Percentiles rank a stretch among this genome's conserved stretches.
Evolutionary conservation across 2,888 invertebrate species (phyloP).

Genomic region (Melangyna quadrimaculata): DNA sequence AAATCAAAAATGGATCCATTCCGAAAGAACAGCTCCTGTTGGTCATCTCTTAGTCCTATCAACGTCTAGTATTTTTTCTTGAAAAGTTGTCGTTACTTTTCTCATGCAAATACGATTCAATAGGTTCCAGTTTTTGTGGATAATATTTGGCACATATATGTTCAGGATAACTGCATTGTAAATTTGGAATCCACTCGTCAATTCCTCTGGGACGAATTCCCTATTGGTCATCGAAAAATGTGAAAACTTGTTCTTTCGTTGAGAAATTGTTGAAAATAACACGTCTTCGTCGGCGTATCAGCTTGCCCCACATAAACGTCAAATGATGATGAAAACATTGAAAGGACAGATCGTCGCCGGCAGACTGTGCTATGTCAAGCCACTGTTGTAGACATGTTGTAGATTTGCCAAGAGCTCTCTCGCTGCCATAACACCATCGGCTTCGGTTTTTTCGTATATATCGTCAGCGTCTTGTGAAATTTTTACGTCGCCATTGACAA

Average conservation of each 20-base stretch:
- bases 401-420: constrained; percentile 95
- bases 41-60: background rate
- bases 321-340: constrained; percentile 97
- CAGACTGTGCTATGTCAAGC: constrained; percentile 86
- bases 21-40: constrained; percentile 53
- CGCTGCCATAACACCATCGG: constrained; percentile 95
- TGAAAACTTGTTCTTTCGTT: constrained; percentile 86
- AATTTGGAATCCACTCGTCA: constrained; percentile 60
- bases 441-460: constrained; percentile 86
- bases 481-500: constrained; percentile 96
- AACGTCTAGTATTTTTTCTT: constrained; percentile 56
- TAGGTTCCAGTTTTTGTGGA: constrained; percentile 31
- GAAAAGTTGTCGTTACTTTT: constrained; percentile 75
- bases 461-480: constrained; percentile 86
- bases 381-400: constrained; percentile 94
- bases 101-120: constrained; percentile 68
- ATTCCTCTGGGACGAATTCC: constrained; percentile 78
- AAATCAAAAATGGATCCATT: constrained; percentile 62
- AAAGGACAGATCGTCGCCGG: constrained; percentile 86
- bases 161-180: constrained; percentile 72
- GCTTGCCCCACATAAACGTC: constrained; percentile 95
- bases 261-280: constrained; percentile 89
- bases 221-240: constrained; percentile 86
- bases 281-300: constrained; percentile 87
- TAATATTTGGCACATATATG: constrained; percentile 37